Evolutionary conservation across 1,140 invertebrate genomes (phyloP).

Genomic region (Lordiphosa collinella): DNA sequence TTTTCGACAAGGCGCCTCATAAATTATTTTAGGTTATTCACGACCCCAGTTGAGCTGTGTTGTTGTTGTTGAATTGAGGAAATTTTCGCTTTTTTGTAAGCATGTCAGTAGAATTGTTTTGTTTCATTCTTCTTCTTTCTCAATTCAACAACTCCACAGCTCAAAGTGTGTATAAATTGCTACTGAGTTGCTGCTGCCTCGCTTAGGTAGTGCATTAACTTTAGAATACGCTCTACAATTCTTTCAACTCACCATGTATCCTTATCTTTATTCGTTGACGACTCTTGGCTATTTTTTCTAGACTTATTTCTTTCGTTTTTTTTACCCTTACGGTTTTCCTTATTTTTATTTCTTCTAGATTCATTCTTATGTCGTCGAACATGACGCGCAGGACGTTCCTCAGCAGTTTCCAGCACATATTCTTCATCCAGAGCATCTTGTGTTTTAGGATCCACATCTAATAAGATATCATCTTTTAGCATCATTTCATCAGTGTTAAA

Average conservation of each 20-base stretch:
- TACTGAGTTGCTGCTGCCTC: too few species aligned
- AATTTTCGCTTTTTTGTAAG: too few species aligned
- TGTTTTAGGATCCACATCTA: not conserved
- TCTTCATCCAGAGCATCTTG: constrained; percentile 2
- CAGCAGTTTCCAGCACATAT: not conserved
- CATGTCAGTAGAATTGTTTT: too few species aligned
- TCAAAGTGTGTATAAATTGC: too few species aligned
- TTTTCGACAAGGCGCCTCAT: too few species aligned
- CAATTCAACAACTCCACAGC: too few species aligned
- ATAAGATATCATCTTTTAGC: not conserved
- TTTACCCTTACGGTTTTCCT: not conserved
- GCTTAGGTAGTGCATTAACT: too few species aligned
- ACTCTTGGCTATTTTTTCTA: not conserved
- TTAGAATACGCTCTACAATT: too few species aligned
- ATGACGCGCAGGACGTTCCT: not conserved
- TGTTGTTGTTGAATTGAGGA: too few species aligned
- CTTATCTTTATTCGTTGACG: not conserved
- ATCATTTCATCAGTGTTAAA: not conserved
- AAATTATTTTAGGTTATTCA: too few species aligned
- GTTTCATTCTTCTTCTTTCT: too few species aligned
- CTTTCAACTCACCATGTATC: constrained; percentile 7
- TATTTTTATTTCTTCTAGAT: not conserved
- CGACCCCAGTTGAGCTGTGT: too few species aligned
- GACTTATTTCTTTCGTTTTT: not conserved
- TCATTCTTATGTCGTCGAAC: not conserved